Evolutionary conservation across 2,797 vertebrate genomes (phyloP).

Genomic region (Ctenopoma kingsleyae): DNA sequence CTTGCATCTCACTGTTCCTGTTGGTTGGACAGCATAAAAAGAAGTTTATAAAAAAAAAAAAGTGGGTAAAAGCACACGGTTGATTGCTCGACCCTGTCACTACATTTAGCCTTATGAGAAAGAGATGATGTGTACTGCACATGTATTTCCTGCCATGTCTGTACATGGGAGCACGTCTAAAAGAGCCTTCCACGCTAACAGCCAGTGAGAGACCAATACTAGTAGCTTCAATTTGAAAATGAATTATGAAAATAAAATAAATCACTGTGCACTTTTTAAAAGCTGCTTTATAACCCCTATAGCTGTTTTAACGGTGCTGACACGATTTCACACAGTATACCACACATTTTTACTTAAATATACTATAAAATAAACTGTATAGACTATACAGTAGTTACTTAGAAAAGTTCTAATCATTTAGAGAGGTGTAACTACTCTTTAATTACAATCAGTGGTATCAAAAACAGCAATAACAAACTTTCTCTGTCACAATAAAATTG

Average conservation of each 20-base stretch:
- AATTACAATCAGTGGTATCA: neutral
- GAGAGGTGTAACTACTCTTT: constrained; percentile 3
- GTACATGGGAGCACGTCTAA: constrained; percentile 51
- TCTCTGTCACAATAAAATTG: constrained; percentile 27
- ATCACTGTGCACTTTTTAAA: neutral
- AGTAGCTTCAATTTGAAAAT: neutral
- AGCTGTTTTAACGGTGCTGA: neutral
- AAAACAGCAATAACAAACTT: constrained; percentile 24
- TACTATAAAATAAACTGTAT: no score
- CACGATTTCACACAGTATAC: neutral
- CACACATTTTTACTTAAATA: no score
- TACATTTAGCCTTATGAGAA: constrained; percentile 75
- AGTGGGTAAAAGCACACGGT: constrained; percentile 66
- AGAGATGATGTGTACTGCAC: constrained; percentile 66
- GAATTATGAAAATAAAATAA: neutral
- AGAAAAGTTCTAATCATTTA: neutral
- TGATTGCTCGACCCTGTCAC: constrained; percentile 77
- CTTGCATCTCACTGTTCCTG: constrained; percentile 59
- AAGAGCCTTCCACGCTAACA: constrained; percentile 28
- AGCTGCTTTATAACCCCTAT: neutral
- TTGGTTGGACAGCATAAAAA: constrained; percentile 50
- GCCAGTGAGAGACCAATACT: constrained; percentile 4
- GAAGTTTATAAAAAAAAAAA: constrained; percentile 32
- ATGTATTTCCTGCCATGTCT: constrained; percentile 75
- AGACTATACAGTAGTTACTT: no score